These are phyloP conservation scores for Neocloeon triangulifer DNA, from an alignment of 1,140 invertebrate genomes.

Conservation along the genomic window DNA sequence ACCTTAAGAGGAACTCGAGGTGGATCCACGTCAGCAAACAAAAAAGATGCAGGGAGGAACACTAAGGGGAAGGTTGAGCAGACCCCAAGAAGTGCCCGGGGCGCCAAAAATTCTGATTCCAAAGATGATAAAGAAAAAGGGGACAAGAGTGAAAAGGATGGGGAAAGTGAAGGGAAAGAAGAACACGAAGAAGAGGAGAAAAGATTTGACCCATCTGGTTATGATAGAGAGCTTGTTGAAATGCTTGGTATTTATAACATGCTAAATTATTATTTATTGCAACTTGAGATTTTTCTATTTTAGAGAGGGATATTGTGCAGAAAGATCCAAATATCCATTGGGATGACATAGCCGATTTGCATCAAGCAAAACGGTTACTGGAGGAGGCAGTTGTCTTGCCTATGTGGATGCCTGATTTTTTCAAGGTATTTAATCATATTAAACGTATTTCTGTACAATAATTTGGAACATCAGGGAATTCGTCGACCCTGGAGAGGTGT, in stretches of 20 bases:
- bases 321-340: conserved; percentile 93
- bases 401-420: conserved; percentile 41
- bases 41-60: too few relatives aligned
- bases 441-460: background rate
- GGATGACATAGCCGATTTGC: conserved; percentile 93
- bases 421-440: conserved; percentile 21
- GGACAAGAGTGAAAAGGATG: conserved; percentile 25
- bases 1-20: conserved; percentile 5
- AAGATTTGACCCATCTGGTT: conserved; percentile 75
- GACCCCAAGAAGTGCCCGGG: conserved; percentile 14
- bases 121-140: conserved; percentile 19
- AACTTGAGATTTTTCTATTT: too few relatives aligned
- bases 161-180: conserved; percentile 41
- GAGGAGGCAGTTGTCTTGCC: conserved; percentile 44
- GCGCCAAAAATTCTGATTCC: conserved; percentile 25
- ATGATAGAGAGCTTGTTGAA: conserved; percentile 85
- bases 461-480: conserved; percentile 23
- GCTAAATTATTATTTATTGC: too few relatives aligned
- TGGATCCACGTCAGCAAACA: conserved; percentile 7
- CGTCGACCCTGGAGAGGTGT: conserved; percentile 69
- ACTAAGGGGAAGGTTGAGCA: conserved; percentile 4
- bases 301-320: conserved; percentile 92
- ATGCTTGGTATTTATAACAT: conserved; percentile 40
- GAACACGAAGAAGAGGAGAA: conserved; percentile 39
- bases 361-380: conserved; percentile 81